Evolutionary conservation across 2,113 vertebrate genomes (phyloP), one percentile per base, ranked within the genome.

Genomic region (Balaenoptera acutorostrata): DNA sequence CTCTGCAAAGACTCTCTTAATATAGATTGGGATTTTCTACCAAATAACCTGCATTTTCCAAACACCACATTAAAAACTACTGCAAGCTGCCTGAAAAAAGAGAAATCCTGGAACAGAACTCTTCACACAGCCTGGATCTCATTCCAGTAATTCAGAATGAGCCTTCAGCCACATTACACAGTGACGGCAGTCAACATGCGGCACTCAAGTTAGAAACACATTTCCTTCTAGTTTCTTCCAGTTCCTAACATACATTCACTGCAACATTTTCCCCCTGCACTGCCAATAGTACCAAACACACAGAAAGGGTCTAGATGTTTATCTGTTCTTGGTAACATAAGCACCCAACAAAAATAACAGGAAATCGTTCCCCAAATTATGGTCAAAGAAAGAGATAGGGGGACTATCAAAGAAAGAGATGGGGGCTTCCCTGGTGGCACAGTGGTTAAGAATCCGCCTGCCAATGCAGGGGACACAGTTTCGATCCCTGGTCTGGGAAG

Each of bases 321-420:
- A 97, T 97, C 97, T 91, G 94, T 94, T 96, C 95, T 95, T 95
- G 93, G 96, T 96, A 97, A 97, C 96, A 93, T 90, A 97, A 96
- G 95, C 39, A 94, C 49, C 44, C 82, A 95, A 86, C 87, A 95
- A 95, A 97, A 97, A 93, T 89, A 96, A 97, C 61, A 97, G 72
- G 88, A 96, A 96, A 89, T 83, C 61, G 41, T 95, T 94, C 78
- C 71, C 90, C 68, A 86, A 93, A 90, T 95, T 83, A 96, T 46
- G 44, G 44, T 80, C 55, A 78, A 72, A 85, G 57, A 88, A 87
- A 82, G 36, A 94, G 81, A 94, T 87, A 93, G 57, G 74, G n/a
- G 49, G 49, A 17, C 49, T 52, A 52, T 52, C 49, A 52, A 52
- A 52, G 49, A 52, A 52, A 52, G 5, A 52, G 52, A 17, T 17